These are phyloP conservation scores for Umimayanthus kanabou DNA, from an alignment of 92 coral and sea anemone species.

Conservation along the genomic window DNA sequence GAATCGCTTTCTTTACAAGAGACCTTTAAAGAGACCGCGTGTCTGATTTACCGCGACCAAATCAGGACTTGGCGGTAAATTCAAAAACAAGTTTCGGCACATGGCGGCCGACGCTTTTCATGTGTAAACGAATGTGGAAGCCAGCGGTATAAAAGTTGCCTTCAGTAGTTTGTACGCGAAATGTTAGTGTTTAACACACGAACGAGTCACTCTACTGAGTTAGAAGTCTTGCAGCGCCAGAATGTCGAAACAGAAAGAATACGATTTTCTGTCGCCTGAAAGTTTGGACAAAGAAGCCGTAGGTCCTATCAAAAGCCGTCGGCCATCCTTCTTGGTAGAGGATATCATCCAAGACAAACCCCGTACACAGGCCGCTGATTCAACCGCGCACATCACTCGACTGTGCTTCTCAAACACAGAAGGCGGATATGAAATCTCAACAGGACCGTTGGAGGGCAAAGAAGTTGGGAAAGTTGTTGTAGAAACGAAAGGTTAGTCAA, in stretches of 20 bases:
- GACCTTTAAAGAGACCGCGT: constrained; percentile 11
- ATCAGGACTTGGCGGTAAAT: constrained; percentile 14
- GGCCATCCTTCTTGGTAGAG: constrained; percentile 15
- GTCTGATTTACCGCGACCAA: constrained; percentile 3
- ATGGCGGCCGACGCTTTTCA: constrained; percentile 20
- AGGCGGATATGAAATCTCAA: neutral
- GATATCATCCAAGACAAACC: constrained; percentile 12
- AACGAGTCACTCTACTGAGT: neutral
- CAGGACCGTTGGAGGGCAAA: too few relatives aligned
- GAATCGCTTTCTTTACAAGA: neutral
- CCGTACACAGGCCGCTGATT: neutral
- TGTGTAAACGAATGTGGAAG: neutral
- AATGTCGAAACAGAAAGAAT: constrained; percentile 11
- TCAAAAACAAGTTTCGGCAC: neutral
- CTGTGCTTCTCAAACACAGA: neutral
- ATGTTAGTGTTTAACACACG: neutral
- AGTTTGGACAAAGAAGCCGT: neutral
- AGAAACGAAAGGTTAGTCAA: neutral
- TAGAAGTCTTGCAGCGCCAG: neutral
- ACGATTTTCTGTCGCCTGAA: constrained; percentile 1
- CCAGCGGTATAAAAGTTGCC: neutral
- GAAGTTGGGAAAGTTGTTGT: neutral
- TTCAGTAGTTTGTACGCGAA: neutral
- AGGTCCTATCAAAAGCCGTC: neutral
- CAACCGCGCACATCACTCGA: neutral